Evolutionary conservation across 2,113 vertebrate species (phyloP), one percentile per base, ranked within the genome.

Genomic region (Mesitornis unicolor): DNA sequence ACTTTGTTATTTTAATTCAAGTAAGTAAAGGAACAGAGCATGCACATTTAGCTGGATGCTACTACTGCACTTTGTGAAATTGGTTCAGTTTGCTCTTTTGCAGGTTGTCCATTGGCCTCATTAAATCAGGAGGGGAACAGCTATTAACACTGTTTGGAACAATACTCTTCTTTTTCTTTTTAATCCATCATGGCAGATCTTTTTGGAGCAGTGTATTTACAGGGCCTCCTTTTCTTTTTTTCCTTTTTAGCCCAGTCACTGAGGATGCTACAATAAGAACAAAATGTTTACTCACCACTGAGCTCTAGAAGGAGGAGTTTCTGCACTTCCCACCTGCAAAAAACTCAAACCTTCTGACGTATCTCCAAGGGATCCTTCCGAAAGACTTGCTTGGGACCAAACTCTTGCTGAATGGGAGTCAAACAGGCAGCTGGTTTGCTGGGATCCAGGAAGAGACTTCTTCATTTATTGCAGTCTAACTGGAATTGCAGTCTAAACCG

Each of bases 231-330:
- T 69, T 91, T 36, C 76, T 80, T 81, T 79, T 14, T 81, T 77
- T 25, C 7, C 51, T 64, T 86, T 91, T 78, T 86, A 98, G 98
- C 89, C 80, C 95, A 38, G 64, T 88, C 59, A 60, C 90, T 7
- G 97, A 97, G 88, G 98, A 98, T 93, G 48, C 96, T 76, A 28
- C 97, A 95, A 2, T 73, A 86, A 98, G 97, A 97, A 97, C 96
- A 21, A 98, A 98, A 94, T 99, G 99, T 96, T 98, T 99, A 95
- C 98, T 99, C 96, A 99, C 99, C 89, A 99, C 99, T 84, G 99
- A 99, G 96, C 99, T 99, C 91, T 99, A 99, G 94, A 89, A 78
- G 69, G 16, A 53, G 40, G 65, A 56, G 22, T 82, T 70, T 84
- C 59, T 81, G 69, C 87, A 89, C 64, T 47, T 89, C 40, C 51